phyloP scores from a whole-genome alignment of 1,140 invertebrate species.

The Leptoteleia sp. region DNA sequence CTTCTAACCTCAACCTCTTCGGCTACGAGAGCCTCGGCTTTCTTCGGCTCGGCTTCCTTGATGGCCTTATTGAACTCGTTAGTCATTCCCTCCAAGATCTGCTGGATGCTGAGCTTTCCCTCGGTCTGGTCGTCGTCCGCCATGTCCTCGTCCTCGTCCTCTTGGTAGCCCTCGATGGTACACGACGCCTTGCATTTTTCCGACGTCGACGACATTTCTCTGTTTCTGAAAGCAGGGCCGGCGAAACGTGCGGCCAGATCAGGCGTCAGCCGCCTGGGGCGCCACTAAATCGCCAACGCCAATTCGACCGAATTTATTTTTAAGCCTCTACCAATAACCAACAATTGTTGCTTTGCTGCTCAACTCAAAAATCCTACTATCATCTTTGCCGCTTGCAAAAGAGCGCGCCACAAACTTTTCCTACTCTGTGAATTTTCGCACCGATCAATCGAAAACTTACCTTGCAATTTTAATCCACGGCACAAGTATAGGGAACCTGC shows the following conservation, averaged over 20 bases:
- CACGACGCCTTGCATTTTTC: constrained; percentile 70
- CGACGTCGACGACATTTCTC: constrained; percentile 52
- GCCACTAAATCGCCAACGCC: constrained; percentile 9
- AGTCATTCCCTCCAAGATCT: constrained; percentile 81
- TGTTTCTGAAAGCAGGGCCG: constrained; percentile 37
- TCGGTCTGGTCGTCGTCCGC: constrained; percentile 67
- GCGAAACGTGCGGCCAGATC: constrained; percentile 6
- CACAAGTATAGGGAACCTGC: no score
- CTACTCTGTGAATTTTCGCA: no score
- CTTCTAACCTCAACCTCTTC: constrained; percentile 57
- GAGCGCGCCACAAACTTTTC: no score
- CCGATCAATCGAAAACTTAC: no score
- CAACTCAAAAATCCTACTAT: no score
- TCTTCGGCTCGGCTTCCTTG: constrained; percentile 51
- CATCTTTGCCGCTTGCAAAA: no score
- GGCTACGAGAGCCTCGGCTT: constrained; percentile 14
- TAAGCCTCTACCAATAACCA: no score
- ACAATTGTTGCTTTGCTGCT: no score
- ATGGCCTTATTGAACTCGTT: constrained; percentile 79
- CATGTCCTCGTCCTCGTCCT: constrained; percentile 73
- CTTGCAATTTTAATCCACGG: no score
- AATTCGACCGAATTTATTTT: neutral
- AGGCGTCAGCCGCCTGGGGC: constrained; percentile 19
- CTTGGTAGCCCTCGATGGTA: constrained; percentile 70
- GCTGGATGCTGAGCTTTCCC: constrained; percentile 77